phyloP scores from a whole-genome alignment of 2,888 invertebrate species.

The Zygogramma bicolorata region DNA sequence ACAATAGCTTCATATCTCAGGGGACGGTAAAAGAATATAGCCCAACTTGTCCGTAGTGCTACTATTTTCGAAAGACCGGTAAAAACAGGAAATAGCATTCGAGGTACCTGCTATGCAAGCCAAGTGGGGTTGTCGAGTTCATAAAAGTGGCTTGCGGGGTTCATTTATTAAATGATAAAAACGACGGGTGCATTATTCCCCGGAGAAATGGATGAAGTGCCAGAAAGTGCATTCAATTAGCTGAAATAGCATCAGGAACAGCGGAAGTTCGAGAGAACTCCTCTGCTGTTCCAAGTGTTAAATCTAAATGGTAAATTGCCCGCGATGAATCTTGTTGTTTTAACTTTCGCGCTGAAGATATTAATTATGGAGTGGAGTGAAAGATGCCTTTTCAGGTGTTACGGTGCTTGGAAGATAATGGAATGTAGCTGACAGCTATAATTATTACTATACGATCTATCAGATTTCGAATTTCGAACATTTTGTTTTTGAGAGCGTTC shows the following conservation, averaged over 20 bases:
- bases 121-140: background rate
- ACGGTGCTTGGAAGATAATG: background rate
- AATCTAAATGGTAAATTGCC: constrained; percentile 30
- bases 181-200: background rate
- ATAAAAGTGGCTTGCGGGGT: background rate
- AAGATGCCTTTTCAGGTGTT: background rate
- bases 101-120: background rate
- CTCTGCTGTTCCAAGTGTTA: constrained; percentile 28
- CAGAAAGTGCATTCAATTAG: constrained; percentile 38
- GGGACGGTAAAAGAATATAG: background rate
- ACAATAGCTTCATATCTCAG: background rate
- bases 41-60: background rate
- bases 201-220: background rate
- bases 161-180: background rate
- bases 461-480: too few species aligned
- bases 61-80: background rate
- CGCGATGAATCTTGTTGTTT: constrained; percentile 8
- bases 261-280: constrained; percentile 30
- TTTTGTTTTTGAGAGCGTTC: too few species aligned
- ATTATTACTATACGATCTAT: too few species aligned
- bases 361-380: background rate
- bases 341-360: background rate
- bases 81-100: background rate
- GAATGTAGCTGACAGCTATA: background rate
- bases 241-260: constrained; percentile 37